Percentiles rank a stretch among this genome's conserved stretches.
Evolutionary conservation across 2,888 invertebrate species (phyloP).

Genomic region (Nematopogon swammerdamellus): DNA sequence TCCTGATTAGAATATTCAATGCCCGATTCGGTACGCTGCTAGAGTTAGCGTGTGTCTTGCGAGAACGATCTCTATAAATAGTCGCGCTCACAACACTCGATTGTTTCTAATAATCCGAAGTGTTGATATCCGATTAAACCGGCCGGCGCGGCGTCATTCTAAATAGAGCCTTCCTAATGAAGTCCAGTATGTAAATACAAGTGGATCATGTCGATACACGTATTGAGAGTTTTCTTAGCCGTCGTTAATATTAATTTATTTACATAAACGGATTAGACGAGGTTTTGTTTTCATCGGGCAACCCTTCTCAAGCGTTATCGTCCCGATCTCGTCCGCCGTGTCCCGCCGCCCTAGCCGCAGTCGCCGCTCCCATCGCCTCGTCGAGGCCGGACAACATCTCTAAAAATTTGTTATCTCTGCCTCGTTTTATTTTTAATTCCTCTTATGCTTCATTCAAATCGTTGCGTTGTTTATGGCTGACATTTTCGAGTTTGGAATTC

Average conservation of each 20-base stretch:
- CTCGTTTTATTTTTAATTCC: slow-evolving; percentile 35
- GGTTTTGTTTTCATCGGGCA: slow-evolving; percentile 34
- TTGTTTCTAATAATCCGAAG: background rate
- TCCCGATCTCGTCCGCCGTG: slow-evolving; percentile 27
- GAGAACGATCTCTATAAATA: too few relatives aligned
- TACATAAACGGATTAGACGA: slow-evolving; percentile 30
- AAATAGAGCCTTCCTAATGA: background rate
- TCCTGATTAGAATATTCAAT: background rate
- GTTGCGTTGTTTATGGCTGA: slow-evolving; percentile 52
- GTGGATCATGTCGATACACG: slow-evolving; percentile 40
- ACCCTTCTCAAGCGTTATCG: slow-evolving; percentile 48
- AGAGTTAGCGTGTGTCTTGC: too few relatives aligned
- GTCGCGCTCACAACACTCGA: too few relatives aligned
- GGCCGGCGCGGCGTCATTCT: too few relatives aligned
- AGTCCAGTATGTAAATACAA: background rate
- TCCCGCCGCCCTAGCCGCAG: too few relatives aligned
- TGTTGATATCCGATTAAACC: background rate
- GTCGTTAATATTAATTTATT: background rate
- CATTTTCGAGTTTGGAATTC: slow-evolving; percentile 55
- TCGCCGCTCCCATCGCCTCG: too few relatives aligned
- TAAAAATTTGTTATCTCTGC: slow-evolving; percentile 41
- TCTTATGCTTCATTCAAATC: slow-evolving; percentile 49
- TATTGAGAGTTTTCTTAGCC: slow-evolving; percentile 15
- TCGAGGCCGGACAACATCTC: slow-evolving; percentile 25
- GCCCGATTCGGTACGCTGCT: background rate